phyloP scores from a whole-genome alignment of 2,888 invertebrate genomes.

The Caenorhabditis uteleia region DNA sequence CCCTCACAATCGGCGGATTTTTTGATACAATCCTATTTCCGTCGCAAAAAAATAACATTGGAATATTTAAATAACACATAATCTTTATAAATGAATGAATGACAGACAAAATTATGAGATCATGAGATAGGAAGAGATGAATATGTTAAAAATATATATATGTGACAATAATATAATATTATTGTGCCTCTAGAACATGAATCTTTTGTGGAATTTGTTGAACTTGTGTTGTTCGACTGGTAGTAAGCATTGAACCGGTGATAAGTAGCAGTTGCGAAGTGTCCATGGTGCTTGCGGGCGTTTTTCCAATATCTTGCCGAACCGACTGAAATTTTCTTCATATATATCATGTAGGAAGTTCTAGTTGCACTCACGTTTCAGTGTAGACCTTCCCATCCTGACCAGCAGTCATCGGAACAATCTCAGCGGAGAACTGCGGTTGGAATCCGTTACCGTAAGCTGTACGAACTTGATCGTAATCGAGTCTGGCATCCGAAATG shows the following conservation, averaged over 20 bases:
- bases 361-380: too few species aligned
- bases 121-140: neutral
- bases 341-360: too few species aligned
- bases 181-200: slow-evolving; percentile 13
- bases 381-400: too few species aligned
- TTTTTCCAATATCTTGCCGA: slow-evolving; percentile 33
- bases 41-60: too few species aligned
- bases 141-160: neutral
- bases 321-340: too few species aligned
- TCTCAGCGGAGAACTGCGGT: neutral
- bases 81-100: neutral
- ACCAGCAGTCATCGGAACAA: too few species aligned
- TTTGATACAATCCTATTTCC: too few species aligned
- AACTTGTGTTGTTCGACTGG: slow-evolving; percentile 31
- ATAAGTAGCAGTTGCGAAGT: slow-evolving; percentile 40
- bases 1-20: too few species aligned
- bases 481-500: too few species aligned
- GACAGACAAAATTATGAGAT: neutral
- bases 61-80: too few species aligned
- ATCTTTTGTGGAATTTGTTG: slow-evolving; percentile 37
- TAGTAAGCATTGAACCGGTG: slow-evolving; percentile 37
- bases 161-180: neutral
- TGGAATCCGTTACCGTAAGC: neutral
- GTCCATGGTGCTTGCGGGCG: slow-evolving; percentile 29
- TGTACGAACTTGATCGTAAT: too few species aligned